Evolutionary conservation across 2,888 invertebrate genomes (phyloP).

Genomic region (Noctua janthina): DNA sequence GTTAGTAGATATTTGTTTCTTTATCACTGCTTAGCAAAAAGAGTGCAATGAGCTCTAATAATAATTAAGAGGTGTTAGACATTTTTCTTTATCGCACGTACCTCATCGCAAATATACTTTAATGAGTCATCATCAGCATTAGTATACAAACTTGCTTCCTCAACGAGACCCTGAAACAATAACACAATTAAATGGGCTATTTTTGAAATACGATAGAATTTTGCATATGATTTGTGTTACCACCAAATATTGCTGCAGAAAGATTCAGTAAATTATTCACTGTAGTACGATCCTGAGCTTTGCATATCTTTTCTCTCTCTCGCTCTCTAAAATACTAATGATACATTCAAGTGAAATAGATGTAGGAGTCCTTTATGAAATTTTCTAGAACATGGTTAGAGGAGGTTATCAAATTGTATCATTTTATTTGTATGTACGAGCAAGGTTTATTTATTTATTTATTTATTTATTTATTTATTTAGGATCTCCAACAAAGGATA

Average conservation of each 20-base stretch:
- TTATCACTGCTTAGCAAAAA: not conserved
- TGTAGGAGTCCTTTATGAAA: too few species aligned
- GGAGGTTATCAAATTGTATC: too few species aligned
- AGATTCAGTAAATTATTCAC: not conserved
- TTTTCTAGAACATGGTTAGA: too few species aligned
- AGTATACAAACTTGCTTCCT: slow-evolving; percentile 6
- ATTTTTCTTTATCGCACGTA: not conserved
- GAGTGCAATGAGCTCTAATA: not conserved
- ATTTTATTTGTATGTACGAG: too few species aligned
- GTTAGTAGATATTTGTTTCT: not conserved
- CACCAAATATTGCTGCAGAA: not conserved
- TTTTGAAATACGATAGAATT: not conserved
- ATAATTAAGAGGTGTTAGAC: not conserved
- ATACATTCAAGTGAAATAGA: too few species aligned
- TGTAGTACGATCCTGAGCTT: too few species aligned
- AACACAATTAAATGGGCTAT: not conserved
- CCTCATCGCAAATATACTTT: not conserved
- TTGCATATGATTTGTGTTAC: not conserved
- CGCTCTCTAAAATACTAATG: too few species aligned
- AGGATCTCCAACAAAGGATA: too few species aligned
- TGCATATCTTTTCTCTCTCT: too few species aligned
- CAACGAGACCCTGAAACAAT: slow-evolving; percentile 13
- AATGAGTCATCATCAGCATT: slow-evolving; percentile 11
- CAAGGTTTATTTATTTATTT: too few species aligned
- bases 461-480: too few species aligned